phyloP scores from a whole-genome alignment of 2,888 invertebrate genomes.

The Unio delphinus region DNA sequence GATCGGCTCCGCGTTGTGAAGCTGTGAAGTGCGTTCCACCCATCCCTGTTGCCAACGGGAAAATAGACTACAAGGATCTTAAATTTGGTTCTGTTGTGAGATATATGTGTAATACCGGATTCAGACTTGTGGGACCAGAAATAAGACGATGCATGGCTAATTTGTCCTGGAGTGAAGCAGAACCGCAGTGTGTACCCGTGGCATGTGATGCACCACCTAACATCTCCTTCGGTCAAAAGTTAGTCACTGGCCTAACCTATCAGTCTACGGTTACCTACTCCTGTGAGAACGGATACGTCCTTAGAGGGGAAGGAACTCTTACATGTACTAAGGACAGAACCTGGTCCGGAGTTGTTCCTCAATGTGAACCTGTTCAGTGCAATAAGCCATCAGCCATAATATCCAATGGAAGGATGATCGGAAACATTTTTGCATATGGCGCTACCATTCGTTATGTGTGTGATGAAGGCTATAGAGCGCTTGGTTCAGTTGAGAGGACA shows the following conservation, averaged over 20 bases:
- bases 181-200: constrained; percentile 44
- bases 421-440: constrained; percentile 42
- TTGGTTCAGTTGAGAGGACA: constrained; percentile 37
- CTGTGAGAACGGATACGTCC: constrained; percentile 45
- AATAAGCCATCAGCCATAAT: constrained; percentile 40
- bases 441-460: constrained; percentile 58
- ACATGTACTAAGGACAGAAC: constrained; percentile 38
- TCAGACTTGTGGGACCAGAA: constrained; percentile 48
- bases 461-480: constrained; percentile 53
- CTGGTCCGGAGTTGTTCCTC: constrained; percentile 48
- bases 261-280: constrained; percentile 31
- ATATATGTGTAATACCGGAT: constrained; percentile 63
- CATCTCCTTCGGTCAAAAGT: constrained; percentile 39
- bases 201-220: constrained; percentile 37
- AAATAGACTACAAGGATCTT: constrained; percentile 59
- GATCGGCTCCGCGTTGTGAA: constrained; percentile 35
- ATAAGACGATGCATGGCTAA: constrained; percentile 51
- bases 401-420: constrained; percentile 43
- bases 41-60: constrained; percentile 71
- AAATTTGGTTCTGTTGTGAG: constrained; percentile 42
- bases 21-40: constrained; percentile 42
- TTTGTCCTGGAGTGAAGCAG: constrained; percentile 48
- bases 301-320: constrained; percentile 32
- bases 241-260: constrained; percentile 19
- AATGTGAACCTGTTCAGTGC: constrained; percentile 46